These are phyloP conservation scores for Diplodus sargus DNA, from an alignment of 2,797 vertebrate species.

Conservation along the genomic window DNA sequence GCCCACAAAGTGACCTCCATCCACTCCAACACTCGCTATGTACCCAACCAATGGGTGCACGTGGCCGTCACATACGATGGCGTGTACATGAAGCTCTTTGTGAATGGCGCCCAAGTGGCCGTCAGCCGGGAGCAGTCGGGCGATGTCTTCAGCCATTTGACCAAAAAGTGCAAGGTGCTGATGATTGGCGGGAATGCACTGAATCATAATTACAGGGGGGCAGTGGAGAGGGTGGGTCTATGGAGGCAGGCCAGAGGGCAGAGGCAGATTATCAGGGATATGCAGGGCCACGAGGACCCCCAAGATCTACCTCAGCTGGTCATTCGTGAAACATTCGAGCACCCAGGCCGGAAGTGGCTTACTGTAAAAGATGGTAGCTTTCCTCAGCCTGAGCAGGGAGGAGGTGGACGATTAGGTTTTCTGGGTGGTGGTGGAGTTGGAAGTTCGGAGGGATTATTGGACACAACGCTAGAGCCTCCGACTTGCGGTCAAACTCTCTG, in stretches of 20 bases:
- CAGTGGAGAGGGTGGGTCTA: slow-evolving; percentile 90
- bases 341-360: slow-evolving; percentile 91
- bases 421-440: slow-evolving; percentile 74
- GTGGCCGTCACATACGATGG: slow-evolving; percentile 94
- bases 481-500: slow-evolving; percentile 95
- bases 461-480: slow-evolving; percentile 93
- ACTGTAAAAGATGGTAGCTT: slow-evolving; percentile 88
- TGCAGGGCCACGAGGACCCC: slow-evolving; percentile 87
- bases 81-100: slow-evolving; percentile 93
- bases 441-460: slow-evolving; percentile 86
- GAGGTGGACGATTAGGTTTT: slow-evolving; percentile 80
- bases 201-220: slow-evolving; percentile 95
- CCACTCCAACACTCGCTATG: slow-evolving; percentile 90
- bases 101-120: slow-evolving; percentile 95
- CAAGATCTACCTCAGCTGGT: slow-evolving; percentile 91
- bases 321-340: slow-evolving; percentile 94
- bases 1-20: slow-evolving; percentile 95
- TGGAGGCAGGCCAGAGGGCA: slow-evolving; percentile 93
- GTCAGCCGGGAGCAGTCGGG: slow-evolving; percentile 95
- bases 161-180: slow-evolving; percentile 96
- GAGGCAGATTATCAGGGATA: slow-evolving; percentile 91
- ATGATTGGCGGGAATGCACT: slow-evolving; percentile 95
- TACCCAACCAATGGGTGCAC: slow-evolving; percentile 94
- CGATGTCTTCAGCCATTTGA: slow-evolving; percentile 94
- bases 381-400: slow-evolving; percentile 85